Base-by-base conservation (phyloP, 2,113 vertebrate genomes). In the Verasper variegatus region DNA sequence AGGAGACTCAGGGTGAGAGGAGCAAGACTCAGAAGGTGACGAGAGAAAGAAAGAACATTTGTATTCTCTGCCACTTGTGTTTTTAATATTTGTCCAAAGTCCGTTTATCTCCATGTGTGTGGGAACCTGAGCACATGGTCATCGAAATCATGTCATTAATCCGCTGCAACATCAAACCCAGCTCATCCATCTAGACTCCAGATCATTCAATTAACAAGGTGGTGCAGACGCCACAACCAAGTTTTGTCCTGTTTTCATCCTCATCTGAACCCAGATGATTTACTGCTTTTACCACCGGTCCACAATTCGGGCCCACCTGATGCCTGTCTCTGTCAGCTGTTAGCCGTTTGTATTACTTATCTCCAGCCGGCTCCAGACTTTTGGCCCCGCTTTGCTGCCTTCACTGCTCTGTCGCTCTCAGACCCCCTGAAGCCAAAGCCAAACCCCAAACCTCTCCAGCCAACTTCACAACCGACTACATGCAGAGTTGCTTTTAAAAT, bases 41-140 rank as follows among this genome's bases (percentile, higher is more conserved):
- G 51, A 59, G 45, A 74, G 18, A 59, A 31, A 31, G 23, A 26
- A 12, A 14, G 62, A 40, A 31, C 58, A 27, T 81, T 23, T 24
- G 2, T 15, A 4, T 57, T 26, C 23, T n/a, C 5, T 11, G 8
- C n/a, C 7, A 31, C 31, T 31, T 31, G 5, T 31, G 31, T 31
- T 31, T 31, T 31, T 31, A 31, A 31, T 7, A 31, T 57, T 26
- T 55, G 21, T 13, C 18, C 20, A 1, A 6, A 20, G 18, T 51
- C 15, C 5, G 17, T 55, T n/a, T 11, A 55, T 11, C 2, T 21
- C 20, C n/a, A 12, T 20, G 15, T 18, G 15, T 20, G 49, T 7
- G 49, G 49, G 3, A 5, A 49, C 15, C 49, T 51, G 49, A 51
- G 14, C 47, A 49, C 15, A 13, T 15, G 47, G 27, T 27, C 27